A percentile compares a stretch with the other conserved stretches of the same genome.
Evolutionary conservation across 2,797 vertebrate genomes (phyloP).

Genomic region (Pelochelys cantorii): DNA sequence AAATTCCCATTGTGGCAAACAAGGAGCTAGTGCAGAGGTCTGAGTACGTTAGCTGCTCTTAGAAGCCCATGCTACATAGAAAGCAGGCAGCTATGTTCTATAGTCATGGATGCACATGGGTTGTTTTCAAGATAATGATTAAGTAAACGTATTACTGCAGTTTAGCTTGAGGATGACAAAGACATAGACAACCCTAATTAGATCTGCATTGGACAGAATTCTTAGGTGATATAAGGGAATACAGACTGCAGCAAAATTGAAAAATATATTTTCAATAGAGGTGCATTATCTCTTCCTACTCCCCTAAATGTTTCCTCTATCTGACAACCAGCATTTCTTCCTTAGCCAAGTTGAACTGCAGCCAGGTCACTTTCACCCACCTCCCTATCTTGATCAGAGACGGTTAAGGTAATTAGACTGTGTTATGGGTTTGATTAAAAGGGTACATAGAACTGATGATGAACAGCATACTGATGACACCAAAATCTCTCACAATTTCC

Average conservation of each 20-base stretch:
- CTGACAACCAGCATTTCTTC: conserved; percentile 65
- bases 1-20: neutral
- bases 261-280: conserved; percentile 59
- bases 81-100: neutral
- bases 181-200: neutral
- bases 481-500: conserved; percentile 73
- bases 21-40: neutral
- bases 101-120: neutral
- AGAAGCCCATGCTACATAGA: neutral
- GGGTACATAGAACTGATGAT: conserved; percentile 58
- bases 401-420: conserved; percentile 70
- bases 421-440: conserved; percentile 73
- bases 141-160: neutral
- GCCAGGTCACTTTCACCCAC: conserved; percentile 69
- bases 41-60: neutral
- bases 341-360: conserved; percentile 68
- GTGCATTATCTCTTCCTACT: conserved; percentile 60
- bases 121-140: conserved; percentile 19
- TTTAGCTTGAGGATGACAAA: neutral
- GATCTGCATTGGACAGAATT: neutral
- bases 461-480: conserved; percentile 70
- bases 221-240: conserved; percentile 11
- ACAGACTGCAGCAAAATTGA: conserved; percentile 47
- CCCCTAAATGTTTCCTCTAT: conserved; percentile 67
- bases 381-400: conserved; percentile 69